Percentiles rank a stretch among this genome's conserved stretches.
Conservation (phyloP, 2,797 vertebrate species). For the Martes flavigula region DNA sequence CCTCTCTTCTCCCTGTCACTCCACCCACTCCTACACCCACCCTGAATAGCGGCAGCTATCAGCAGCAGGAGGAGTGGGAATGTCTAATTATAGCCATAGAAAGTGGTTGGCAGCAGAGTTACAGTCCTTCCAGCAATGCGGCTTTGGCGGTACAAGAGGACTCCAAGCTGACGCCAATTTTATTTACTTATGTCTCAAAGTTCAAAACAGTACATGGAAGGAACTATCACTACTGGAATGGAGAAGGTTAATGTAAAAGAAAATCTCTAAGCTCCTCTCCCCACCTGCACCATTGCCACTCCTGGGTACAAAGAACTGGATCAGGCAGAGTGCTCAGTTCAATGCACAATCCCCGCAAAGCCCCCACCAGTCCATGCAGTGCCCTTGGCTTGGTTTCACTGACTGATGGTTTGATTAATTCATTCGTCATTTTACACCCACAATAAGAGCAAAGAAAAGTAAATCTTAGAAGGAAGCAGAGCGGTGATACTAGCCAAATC, state of each 20-base stretch:
- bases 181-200: not conserved
- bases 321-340: not conserved
- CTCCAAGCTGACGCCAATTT: not conserved
- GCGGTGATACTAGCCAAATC: not conserved
- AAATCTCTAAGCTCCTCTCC: not conserved
- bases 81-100: not conserved
- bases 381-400: not conserved
- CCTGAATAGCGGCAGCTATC: not conserved
- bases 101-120: not conserved
- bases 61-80: not conserved
- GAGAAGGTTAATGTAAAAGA: not conserved
- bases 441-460: not conserved
- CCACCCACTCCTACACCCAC: not conserved
- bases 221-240: not conserved
- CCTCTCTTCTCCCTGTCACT: not conserved
- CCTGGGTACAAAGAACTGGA: not conserved
- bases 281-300: rapidly evolving
- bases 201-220: not conserved
- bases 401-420: not conserved
- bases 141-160: not conserved
- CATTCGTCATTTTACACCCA: not conserved
- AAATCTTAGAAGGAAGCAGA: not conserved
- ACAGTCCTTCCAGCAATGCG: not conserved
- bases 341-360: not conserved
- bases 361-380: too few relatives aligned